phyloP scores from a whole-genome alignment of 2,113 vertebrate genomes.

The Drymodes brunneopygia region DNA sequence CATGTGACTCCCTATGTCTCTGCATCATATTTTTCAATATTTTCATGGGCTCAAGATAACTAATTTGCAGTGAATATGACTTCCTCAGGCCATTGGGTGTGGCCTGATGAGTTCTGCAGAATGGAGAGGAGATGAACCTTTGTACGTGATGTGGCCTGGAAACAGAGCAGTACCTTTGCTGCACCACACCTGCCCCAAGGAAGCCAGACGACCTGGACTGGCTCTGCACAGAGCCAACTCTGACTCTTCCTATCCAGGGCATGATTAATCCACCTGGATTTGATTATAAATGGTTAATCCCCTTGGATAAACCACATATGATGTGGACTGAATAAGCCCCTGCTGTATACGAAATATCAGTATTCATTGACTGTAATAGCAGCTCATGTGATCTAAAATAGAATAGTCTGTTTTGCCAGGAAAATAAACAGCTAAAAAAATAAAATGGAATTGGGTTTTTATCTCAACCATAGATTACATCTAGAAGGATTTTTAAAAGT shows the following conservation, averaged over 20 bases:
- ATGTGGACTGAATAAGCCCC: background rate
- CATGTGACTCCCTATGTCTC: background rate
- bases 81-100: background rate
- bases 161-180: rapidly evolving
- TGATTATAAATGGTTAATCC: constrained; percentile 50
- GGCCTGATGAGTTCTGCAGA: background rate
- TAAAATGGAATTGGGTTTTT: constrained; percentile 37
- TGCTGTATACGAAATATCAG: background rate
- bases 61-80: background rate
- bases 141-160: background rate
- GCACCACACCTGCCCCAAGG: background rate
- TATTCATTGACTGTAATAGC: constrained; percentile 4
- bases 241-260: background rate
- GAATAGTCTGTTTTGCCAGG: background rate
- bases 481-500: constrained; percentile 53
- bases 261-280: constrained; percentile 52
- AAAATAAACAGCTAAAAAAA: constrained; percentile 17
- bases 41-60: background rate
- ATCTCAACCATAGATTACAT: constrained; percentile 31
- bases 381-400: background rate
- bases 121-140: background rate
- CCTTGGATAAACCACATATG: constrained; percentile 4
- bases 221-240: background rate
- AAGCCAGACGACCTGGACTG: background rate
- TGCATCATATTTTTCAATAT: background rate